Percentiles rank a stretch among this genome's conserved stretches.
Conservation (phyloP, 2,888 invertebrate genomes). For the Temnothorax ravouxi region DNA sequence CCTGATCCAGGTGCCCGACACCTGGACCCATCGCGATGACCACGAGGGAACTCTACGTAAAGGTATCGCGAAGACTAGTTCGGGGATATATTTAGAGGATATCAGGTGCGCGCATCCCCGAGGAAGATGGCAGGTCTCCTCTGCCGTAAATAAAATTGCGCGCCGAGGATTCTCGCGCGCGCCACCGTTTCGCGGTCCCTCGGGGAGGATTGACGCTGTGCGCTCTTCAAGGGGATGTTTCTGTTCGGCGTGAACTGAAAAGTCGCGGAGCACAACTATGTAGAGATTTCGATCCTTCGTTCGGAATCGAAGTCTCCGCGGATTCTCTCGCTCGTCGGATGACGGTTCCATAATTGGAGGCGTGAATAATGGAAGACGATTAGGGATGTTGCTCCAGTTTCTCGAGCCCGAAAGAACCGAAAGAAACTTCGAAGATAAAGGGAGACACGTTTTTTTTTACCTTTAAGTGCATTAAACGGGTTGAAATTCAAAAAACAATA, state of each 20-base stretch:
- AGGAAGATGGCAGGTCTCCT: slow-evolving; percentile 36
- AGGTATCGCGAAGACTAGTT: slow-evolving; percentile 77
- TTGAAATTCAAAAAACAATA: neutral
- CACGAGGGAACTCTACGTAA: slow-evolving; percentile 84
- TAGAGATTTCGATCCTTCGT: neutral
- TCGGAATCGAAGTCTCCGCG: neutral
- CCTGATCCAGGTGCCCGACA: slow-evolving; percentile 61
- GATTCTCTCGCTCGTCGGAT: neutral
- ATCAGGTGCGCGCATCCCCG: slow-evolving; percentile 27
- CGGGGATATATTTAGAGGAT: neutral
- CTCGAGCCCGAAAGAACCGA: neutral
- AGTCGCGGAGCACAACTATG: neutral
- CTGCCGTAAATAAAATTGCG: slow-evolving; percentile 45
- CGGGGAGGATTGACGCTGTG: slow-evolving; percentile 10
- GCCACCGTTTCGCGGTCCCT: neutral
- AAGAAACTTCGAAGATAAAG: neutral
- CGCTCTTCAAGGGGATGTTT: slow-evolving; percentile 46
- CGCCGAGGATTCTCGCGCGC: slow-evolving; percentile 29
- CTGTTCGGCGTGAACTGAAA: neutral
- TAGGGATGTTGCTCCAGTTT: slow-evolving; percentile 9
- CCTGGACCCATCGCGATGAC: slow-evolving; percentile 79
- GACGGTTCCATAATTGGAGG: neutral
- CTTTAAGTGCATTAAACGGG: neutral
- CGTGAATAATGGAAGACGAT: neutral
- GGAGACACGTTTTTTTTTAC: neutral